Evolutionary conservation across 2,888 invertebrate genomes (phyloP).

Genomic region (Sinodicranocentrus sp.): DNA sequence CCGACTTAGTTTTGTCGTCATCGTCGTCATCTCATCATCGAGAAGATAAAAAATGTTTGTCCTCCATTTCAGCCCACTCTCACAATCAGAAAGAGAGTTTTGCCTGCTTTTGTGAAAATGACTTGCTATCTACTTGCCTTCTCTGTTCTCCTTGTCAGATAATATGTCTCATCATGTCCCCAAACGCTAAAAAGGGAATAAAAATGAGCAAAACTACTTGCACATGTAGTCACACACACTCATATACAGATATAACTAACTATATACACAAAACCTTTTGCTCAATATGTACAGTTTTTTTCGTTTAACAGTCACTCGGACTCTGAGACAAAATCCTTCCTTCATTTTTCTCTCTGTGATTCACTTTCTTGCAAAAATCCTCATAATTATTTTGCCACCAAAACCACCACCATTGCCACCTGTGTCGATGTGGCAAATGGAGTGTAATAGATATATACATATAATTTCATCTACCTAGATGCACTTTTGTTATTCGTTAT

Average conservation of each 20-base stretch:
- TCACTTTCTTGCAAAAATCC: too few relatives aligned
- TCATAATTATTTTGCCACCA: background rate
- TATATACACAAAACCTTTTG: too few relatives aligned
- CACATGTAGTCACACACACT: background rate
- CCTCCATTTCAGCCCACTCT: constrained; percentile 37
- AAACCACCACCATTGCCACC: constrained; percentile 5
- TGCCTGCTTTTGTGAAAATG: constrained; percentile 11
- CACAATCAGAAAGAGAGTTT: background rate
- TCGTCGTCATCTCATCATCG: constrained; percentile 33
- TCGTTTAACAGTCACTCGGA: too few relatives aligned
- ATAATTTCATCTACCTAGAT: too few relatives aligned
- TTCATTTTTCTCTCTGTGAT: too few relatives aligned
- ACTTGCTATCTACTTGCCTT: constrained; percentile 14
- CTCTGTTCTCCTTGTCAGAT: background rate
- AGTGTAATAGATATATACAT: too few relatives aligned
- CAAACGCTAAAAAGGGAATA: background rate
- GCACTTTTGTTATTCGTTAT: background rate
- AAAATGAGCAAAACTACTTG: background rate
- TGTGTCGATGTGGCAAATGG: background rate
- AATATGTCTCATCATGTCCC: constrained; percentile 29
- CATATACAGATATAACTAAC: too few relatives aligned
- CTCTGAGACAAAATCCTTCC: too few relatives aligned
- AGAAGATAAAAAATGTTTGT: constrained; percentile 54
- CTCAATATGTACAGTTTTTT: too few relatives aligned
- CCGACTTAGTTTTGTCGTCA: constrained; percentile 19